Evolutionary conservation across 2,888 invertebrate species (phyloP), one percentile per base, ranked within the genome.

Genomic region (Augochlorella aurata): DNA sequence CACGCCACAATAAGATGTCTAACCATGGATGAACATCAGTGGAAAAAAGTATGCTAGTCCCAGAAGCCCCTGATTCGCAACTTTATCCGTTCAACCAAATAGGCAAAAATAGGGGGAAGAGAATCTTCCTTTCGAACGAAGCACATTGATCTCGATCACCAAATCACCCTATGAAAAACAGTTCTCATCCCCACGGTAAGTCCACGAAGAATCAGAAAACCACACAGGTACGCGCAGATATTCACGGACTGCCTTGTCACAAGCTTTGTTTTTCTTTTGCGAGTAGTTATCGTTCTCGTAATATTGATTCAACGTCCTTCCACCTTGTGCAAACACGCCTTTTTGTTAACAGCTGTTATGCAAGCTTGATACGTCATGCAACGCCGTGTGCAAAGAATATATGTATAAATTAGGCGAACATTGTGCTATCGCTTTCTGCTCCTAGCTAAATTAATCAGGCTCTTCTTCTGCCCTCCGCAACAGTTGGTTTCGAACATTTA

Each of bases 231-330:
- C 75, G 81, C 79, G n/a, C n/a, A n/a, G n/a, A 86, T 81, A 73
- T 80, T 80, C 50, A 81, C 68, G 73, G 29, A 63, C 77, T 77
- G 85, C 82, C 80, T 78, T 70, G 67, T 89, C 79, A 91, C 91
- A 91, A 91, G 91, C 91, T 91, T 91, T 91, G 86, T 91, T 90
- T 91, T 91, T 91, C 88, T 84, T 38, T 87, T 85, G 86, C 76
- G 50, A 52, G 12, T 85, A 16, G 58, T 78, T 81, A 74, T 58
- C 71, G 21, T 76, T 70, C 47, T 77, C 38, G 49, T 68, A 83
- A 67, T 44, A 44, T 58, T 44, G 10, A 70, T 14, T 67, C 52
- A 65, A 77, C 69, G 71, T 65, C 68, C 73, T 77, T 67, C 77
- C 66, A 84, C 74, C 77, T 70, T 77, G 66, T 79, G 73, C 74